Evolutionary conservation across 2,113 vertebrate species (phyloP).

Genomic region (Pundamilia nyererei): DNA sequence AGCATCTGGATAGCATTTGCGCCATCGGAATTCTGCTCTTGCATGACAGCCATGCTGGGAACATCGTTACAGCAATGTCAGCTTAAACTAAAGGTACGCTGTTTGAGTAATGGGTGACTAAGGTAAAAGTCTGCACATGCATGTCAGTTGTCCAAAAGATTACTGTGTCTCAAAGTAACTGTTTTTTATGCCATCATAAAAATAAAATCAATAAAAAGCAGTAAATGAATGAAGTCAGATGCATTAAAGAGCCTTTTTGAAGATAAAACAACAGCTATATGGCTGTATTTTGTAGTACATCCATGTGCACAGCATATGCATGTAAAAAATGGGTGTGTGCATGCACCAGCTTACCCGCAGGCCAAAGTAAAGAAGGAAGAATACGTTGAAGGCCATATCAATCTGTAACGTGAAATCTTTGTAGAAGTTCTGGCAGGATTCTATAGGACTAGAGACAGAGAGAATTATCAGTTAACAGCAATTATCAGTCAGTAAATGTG

Average conservation of each 20-base stretch:
- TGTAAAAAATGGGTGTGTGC: background rate
- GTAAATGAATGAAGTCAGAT: background rate
- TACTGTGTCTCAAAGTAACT: background rate
- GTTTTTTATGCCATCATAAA: background rate
- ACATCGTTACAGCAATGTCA: constrained; percentile 5
- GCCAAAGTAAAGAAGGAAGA: constrained; percentile 99
- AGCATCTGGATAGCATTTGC: constrained; percentile 6
- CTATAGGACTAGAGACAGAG: constrained; percentile 84
- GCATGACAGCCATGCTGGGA: constrained; percentile 10
- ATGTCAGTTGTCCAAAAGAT: background rate
- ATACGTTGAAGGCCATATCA: constrained; percentile 99
- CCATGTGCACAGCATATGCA: background rate
- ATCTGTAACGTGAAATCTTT: constrained; percentile 99
- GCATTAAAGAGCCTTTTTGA: background rate
- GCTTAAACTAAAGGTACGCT: background rate
- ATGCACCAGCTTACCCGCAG: constrained; percentile 82
- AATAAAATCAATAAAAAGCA: background rate
- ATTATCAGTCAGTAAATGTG: background rate
- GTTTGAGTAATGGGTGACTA: background rate
- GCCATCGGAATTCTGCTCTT: constrained; percentile 14
- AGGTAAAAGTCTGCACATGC: background rate
- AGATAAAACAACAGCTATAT: background rate
- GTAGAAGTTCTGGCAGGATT: constrained; percentile 99
- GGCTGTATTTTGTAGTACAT: background rate
- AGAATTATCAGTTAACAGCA: background rate